Evolutionary conservation across 2,113 vertebrate genomes (phyloP).

Genomic region (Micromys minutus): DNA sequence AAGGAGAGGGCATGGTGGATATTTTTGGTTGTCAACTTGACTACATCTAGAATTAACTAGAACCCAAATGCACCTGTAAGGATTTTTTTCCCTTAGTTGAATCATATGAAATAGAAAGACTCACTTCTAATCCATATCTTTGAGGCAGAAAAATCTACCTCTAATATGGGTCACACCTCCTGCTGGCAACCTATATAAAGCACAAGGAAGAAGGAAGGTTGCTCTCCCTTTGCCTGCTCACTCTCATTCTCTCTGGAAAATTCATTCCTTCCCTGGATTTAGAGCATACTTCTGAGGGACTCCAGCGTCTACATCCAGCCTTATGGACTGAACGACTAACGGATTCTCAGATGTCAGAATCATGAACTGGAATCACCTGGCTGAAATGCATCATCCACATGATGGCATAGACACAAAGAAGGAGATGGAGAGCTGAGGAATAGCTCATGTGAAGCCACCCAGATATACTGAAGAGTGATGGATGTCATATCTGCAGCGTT

Average conservation of each 20-base stretch:
- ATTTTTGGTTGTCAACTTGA: neutral
- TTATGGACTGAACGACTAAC: neutral
- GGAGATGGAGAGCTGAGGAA: neutral
- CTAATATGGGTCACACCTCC: neutral
- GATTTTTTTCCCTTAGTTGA: neutral
- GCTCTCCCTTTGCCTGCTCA: neutral
- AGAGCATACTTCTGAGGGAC: neutral
- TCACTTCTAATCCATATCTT: neutral
- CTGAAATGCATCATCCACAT: slow-evolving; percentile 18
- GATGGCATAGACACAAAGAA: neutral
- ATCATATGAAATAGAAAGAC: neutral
- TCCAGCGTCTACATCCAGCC: neutral
- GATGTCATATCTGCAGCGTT: neutral
- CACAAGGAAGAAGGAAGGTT: too few species aligned
- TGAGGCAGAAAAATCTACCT: neutral
- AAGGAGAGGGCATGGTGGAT: neutral
- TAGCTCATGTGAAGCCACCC: neutral
- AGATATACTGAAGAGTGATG: neutral
- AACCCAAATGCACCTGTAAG: neutral
- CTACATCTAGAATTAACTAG: neutral
- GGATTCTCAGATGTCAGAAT: neutral
- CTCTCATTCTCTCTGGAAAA: neutral
- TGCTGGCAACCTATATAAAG: neutral
- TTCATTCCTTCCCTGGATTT: neutral
- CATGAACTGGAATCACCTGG: neutral